phyloP scores from a whole-genome alignment of 1,140 invertebrate species.

The Drosophila azteca region DNA sequence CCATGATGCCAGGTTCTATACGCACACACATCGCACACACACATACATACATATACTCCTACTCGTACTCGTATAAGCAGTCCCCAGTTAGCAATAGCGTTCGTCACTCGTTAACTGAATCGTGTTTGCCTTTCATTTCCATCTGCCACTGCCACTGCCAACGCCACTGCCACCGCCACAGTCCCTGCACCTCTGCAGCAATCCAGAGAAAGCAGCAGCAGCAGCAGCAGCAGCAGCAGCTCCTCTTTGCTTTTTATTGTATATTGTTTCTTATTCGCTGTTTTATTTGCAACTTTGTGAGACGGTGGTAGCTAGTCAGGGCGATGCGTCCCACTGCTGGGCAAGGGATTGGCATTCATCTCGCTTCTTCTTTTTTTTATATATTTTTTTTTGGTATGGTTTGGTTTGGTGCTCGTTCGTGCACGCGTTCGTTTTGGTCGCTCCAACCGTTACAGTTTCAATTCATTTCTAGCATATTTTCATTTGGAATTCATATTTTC shows the following conservation, averaged over 20 bases:
- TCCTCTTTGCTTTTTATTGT: slow-evolving; percentile 66
- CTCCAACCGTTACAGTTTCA: slow-evolving; percentile 76
- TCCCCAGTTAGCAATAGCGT: slow-evolving; percentile 79
- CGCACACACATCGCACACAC: slow-evolving; percentile 18
- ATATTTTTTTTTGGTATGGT: slow-evolving; percentile 37
- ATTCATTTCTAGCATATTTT: slow-evolving; percentile 82
- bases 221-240: slow-evolving; percentile 1
- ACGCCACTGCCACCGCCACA: slow-evolving; percentile 14
- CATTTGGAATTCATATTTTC: slow-evolving; percentile 82
- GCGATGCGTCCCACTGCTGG: not conserved
- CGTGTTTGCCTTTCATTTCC: slow-evolving; percentile 81
- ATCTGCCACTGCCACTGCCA: slow-evolving; percentile 55
- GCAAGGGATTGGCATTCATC: slow-evolving; percentile 59
- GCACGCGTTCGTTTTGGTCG: slow-evolving; percentile 67
- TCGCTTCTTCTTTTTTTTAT: not conserved
- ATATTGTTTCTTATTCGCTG: slow-evolving; percentile 81
- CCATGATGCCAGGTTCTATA: slow-evolving; percentile 42
- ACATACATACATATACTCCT: not conserved
- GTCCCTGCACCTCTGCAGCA: not conserved
- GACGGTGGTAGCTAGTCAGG: not conserved
- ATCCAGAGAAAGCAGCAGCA: not conserved
- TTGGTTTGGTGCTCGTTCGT: slow-evolving; percentile 61
- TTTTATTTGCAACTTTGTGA: slow-evolving; percentile 80
- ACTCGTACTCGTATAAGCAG: slow-evolving; percentile 54
- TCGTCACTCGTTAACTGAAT: slow-evolving; percentile 81